Percentiles rank a stretch among this genome's conserved stretches.
Evolutionary conservation across 2,797 vertebrate genomes (phyloP).

Genomic region (Enteromius treurensis): DNA sequence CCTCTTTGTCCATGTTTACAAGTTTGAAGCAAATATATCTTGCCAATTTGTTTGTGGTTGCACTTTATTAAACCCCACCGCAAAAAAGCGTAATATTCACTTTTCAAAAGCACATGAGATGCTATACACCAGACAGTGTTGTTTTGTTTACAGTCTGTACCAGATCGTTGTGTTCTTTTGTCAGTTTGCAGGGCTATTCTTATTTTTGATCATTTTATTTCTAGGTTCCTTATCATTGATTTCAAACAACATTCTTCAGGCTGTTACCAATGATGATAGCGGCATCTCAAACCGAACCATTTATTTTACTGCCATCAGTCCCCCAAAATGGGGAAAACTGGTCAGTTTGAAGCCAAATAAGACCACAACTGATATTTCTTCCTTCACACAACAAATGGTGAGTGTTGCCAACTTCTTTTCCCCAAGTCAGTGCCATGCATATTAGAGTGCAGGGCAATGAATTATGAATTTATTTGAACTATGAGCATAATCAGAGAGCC

Average conservation of each 20-base stretch:
- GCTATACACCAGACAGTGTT: constrained; percentile 11
- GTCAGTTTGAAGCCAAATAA: constrained; percentile 73
- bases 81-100: constrained; percentile 8
- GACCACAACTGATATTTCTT: constrained; percentile 75
- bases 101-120: constrained; percentile 37
- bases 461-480: constrained; percentile 65
- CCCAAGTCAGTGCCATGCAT: constrained; percentile 42
- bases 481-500: constrained; percentile 50
- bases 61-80: constrained; percentile 27
- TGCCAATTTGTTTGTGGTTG: constrained; percentile 14
- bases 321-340: constrained; percentile 84
- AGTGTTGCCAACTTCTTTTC: constrained; percentile 62
- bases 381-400: constrained; percentile 90
- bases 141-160: constrained; percentile 41
- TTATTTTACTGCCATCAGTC: constrained; percentile 76
- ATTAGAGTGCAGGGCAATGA: constrained; percentile 60
- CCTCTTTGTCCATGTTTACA: not conserved
- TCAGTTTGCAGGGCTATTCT: constrained; percentile 27
- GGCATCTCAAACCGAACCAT: constrained; percentile 78
- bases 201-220: not conserved
- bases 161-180: constrained; percentile 42
- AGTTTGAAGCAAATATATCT: constrained; percentile 13
- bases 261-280: constrained; percentile 84
- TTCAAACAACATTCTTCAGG: constrained; percentile 79
- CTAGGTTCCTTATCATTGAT: constrained; percentile 81